Base-by-base conservation (phyloP, 2,888 invertebrate species). In the Cantharis rufa region DNA sequence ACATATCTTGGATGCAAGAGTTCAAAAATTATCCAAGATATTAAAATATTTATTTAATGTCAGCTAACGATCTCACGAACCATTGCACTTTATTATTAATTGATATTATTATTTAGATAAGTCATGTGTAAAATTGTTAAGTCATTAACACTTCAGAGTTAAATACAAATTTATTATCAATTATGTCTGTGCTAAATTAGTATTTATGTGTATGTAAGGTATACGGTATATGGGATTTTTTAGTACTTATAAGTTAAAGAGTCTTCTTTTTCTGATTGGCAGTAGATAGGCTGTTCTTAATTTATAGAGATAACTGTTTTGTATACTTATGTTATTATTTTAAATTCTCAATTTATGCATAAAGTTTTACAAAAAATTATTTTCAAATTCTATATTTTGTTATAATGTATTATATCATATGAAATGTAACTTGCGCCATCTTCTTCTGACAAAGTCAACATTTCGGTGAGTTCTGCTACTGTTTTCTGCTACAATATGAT, bases 361-460 rank as follows among this genome's bases (percentile, higher is more conserved):
- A 28, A 10, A 11, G 2, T 0, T 28, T 10, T 28, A 11, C 9
- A 24, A 24, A 24, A 9, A 24, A 3, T 18, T 24, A 1, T 24
- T 24, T 9, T 9, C 10, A 2, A 1, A 11, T 3, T 28, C 0
- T 28, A 2, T 28, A 28, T 28, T 10, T 28, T 10, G 28, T 48
- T 7, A 32, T 28, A 28, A 28, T 48, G 5, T 21, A 48, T n/a
- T n/a, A 48, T 48, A 48, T 48, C 10, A 7, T 48, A 48, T 48
- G 7, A 48, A 66, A 66, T 66, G 24, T 66, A 66, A 66, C 21
- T 66, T 66, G 64, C 64, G 64, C 64, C 64, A 66, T 66, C 64
- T 66, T 9, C 21, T 66, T 66, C 64, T 2, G 24, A n/a, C 4
- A 13, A 21, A 66, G 18, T 18, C 64, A 66, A 66, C 64, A 66